Base-by-base conservation (phyloP, 2,888 invertebrate species). In the Netelia virgata region DNA sequence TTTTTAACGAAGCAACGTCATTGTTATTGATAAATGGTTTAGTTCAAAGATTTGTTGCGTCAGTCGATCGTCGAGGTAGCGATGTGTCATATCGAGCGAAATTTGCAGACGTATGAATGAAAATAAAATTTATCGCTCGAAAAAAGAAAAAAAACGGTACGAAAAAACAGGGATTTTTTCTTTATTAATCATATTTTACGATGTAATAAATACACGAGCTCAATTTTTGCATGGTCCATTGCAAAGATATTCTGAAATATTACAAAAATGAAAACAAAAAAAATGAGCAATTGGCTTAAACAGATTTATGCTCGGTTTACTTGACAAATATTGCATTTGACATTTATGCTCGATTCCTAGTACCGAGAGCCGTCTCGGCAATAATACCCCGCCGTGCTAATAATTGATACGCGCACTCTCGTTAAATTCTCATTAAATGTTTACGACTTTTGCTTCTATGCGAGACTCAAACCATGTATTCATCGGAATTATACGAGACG, bases 361-460 rank as follows among this genome's bases (percentile, higher is more conserved):
- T 28, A 28, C 28, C 28, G 28, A 28, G 28, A 28, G 28, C 28
- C 28, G 28, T 28, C 28, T 28, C 5, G 28, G 28, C 5, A 28
- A 28, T 28, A 28, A 28, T 28, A 0, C 28, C 28, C 0, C 28
- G 28, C 5, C 28, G 28, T 28, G 28, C 28, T 28, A 28, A 5
- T 76, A 76, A 76, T 76, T 66, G 66, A 14, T 36, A 20, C 36
- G 64, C 20, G 28, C 9, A 28, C 36, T 36, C 36, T 11, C 63
- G 57, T 76, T 66, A 76, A 76, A 66, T 66, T 41, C 66, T 16
- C 57, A 76, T 76, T 76, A 76, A 23, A 57, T 20, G 11, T 68
- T 66, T 57, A 76, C 57, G 66, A 66, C 57, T 66, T 43, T 76
- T 68, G 43, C 23, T 23, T 50, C 18, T 64, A 14, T 18, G 11